phyloP scores from a whole-genome alignment of 1,140 invertebrate species.

The Protaetia brevitarsis region DNA sequence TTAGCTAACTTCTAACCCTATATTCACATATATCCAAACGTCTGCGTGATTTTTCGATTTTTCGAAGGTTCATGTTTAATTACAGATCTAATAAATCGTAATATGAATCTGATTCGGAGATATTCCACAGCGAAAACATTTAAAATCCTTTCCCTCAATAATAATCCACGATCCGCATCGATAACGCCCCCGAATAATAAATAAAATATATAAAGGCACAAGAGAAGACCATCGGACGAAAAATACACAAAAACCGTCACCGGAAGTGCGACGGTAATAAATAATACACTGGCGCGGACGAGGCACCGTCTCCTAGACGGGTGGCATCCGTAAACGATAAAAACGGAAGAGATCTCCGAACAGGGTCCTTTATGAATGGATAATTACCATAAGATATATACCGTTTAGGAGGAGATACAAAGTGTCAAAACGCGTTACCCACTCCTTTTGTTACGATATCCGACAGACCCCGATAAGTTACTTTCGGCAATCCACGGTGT shows the following conservation, averaged over 20 bases:
- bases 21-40: too few species aligned
- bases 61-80: too few species aligned
- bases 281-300: not conserved
- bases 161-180: too few species aligned
- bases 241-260: slow-evolving; percentile 9
- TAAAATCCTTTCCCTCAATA: too few species aligned
- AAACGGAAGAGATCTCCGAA: slow-evolving; percentile 4
- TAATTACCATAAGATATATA: slow-evolving; percentile 24
- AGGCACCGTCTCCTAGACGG: too few species aligned
- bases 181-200: too few species aligned
- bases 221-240: not conserved
- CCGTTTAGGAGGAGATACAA: slow-evolving; percentile 25
- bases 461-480: slow-evolving; percentile 3
- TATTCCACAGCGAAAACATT: too few species aligned
- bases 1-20: too few species aligned
- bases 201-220: slow-evolving; percentile 16
- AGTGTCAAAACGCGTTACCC: slow-evolving; percentile 32
- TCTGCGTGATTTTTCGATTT: too few species aligned
- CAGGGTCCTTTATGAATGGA: slow-evolving; percentile 18
- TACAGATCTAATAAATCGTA: too few species aligned
- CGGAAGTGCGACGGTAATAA: slow-evolving; percentile 15
- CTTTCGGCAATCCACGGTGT: not conserved
- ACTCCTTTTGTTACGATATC: slow-evolving; percentile 21
- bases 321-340: slow-evolving; percentile 1
- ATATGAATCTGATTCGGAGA: too few species aligned